Evolutionary conservation across 1,140 invertebrate species (phyloP).

Genomic region (Cydia splendana): DNA sequence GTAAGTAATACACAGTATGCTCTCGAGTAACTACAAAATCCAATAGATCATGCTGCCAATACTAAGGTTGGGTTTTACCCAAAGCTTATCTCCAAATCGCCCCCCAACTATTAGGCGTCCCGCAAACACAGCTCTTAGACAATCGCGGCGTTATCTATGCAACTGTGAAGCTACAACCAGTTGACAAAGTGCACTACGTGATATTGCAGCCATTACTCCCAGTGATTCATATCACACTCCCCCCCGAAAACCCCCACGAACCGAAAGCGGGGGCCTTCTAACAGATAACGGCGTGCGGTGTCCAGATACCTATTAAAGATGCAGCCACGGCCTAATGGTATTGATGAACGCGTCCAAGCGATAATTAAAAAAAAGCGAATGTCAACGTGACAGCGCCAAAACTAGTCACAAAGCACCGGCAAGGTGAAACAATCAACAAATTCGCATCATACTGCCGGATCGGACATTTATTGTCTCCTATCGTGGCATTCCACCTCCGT

Average conservation of each 20-base stretch:
- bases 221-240: slow-evolving; percentile 74
- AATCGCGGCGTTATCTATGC: slow-evolving; percentile 75
- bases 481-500: slow-evolving; percentile 75
- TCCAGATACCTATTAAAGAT: slow-evolving; percentile 75
- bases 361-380: slow-evolving; percentile 48
- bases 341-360: slow-evolving; percentile 40
- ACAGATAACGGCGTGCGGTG: slow-evolving; percentile 71
- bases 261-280: slow-evolving; percentile 54
- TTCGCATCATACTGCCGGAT: slow-evolving; percentile 69
- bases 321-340: slow-evolving; percentile 53
- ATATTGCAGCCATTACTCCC: slow-evolving; percentile 77
- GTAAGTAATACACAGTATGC: neutral
- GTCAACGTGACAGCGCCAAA: slow-evolving; percentile 62
- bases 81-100: neutral
- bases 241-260: slow-evolving; percentile 43
- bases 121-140: slow-evolving; percentile 50
- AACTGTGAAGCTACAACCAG: slow-evolving; percentile 72
- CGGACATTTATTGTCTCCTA: slow-evolving; percentile 77
- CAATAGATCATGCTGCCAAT: slow-evolving; percentile 14
- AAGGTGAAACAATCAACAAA: slow-evolving; percentile 73
- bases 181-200: slow-evolving; percentile 79
- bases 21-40: neutral
- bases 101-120: slow-evolving; percentile 22
- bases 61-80: slow-evolving; percentile 4
- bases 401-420: slow-evolving; percentile 60